Evolutionary conservation across 2,797 vertebrate genomes (phyloP).

Genomic region (Acanthurus lineatus): DNA sequence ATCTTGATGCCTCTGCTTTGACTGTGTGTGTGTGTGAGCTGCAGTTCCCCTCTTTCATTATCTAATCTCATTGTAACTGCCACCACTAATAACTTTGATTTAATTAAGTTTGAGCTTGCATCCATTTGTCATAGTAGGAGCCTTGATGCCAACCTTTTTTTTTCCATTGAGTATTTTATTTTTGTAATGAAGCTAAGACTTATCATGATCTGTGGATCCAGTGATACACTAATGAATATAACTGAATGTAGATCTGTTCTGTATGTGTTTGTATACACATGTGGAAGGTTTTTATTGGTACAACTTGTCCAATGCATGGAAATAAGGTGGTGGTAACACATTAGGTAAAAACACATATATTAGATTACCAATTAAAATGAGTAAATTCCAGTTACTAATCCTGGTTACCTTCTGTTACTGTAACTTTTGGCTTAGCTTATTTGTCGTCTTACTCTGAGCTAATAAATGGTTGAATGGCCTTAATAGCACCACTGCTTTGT

Average conservation of each 20-base stretch:
- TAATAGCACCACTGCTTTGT: too few relatives aligned
- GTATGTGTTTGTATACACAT: not conserved
- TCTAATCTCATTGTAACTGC: constrained; percentile 27
- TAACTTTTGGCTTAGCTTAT: not conserved
- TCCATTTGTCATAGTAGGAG: not conserved
- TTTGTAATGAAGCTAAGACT: not conserved
- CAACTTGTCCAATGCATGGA: not conserved
- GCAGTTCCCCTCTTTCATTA: constrained; percentile 12
- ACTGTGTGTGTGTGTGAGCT: not conserved
- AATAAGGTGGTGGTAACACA: too few relatives aligned
- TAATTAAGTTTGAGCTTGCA: constrained; percentile 3
- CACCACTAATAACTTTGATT: constrained; percentile 20
- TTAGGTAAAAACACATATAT: too few relatives aligned
- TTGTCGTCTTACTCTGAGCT: too few relatives aligned
- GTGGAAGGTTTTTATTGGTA: not conserved
- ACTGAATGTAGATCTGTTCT: too few relatives aligned
- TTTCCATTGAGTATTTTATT: not conserved
- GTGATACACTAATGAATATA: not conserved
- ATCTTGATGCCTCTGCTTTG: constrained; percentile 18
- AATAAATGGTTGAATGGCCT: too few relatives aligned
- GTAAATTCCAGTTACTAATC: not conserved
- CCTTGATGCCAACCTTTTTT: not conserved
- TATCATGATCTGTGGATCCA: not conserved
- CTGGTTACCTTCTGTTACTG: not conserved
- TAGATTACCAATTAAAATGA: too few relatives aligned